Conservation (phyloP, 2,113 vertebrate species). For the Anser brachyrhynchus region DNA sequence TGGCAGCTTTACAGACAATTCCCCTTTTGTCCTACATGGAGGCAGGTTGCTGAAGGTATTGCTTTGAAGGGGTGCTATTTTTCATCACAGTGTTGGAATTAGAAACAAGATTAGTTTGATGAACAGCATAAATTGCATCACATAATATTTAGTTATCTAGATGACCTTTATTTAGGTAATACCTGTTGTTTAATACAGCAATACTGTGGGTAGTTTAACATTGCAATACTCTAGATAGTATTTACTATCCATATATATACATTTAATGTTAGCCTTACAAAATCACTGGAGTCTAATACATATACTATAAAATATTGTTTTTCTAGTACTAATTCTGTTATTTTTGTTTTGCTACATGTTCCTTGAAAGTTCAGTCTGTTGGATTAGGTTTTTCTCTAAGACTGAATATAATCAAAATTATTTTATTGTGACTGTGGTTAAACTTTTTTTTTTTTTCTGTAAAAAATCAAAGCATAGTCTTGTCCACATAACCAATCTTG, state of each 20-base stretch:
- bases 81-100: background rate
- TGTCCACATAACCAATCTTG: background rate
- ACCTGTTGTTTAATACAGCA: background rate
- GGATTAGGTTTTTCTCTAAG: background rate
- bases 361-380: background rate
- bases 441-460: background rate
- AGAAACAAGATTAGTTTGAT: background rate
- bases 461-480: background rate
- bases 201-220: no score
- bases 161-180: background rate
- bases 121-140: background rate
- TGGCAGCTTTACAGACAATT: background rate
- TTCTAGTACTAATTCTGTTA: background rate
- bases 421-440: background rate
- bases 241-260: no score
- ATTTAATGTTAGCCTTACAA: background rate
- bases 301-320: background rate
- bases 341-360: background rate
- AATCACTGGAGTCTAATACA: background rate
- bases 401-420: background rate
- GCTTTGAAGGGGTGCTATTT: background rate
- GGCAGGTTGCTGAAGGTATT: background rate
- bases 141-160: background rate
- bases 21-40: rapidly evolving
- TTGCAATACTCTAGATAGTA: no score